phyloP scores from a whole-genome alignment of 2,888 invertebrate genomes.

The Drosophila glabriapex region DNA sequence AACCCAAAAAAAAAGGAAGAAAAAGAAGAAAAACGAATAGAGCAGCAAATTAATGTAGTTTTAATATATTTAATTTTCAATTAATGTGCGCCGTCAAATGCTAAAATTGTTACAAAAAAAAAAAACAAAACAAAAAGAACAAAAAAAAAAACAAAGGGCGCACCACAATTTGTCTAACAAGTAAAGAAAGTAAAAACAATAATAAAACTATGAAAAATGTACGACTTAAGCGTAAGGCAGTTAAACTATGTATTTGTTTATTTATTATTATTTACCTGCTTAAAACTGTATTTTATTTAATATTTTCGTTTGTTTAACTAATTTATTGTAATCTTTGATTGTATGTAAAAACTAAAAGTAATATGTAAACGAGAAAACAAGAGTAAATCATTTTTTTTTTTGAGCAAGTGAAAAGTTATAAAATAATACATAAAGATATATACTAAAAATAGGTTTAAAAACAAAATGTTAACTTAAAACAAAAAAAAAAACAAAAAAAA shows the following conservation, averaged over 20 bases:
- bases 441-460: slow-evolving; percentile 54
- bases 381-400: slow-evolving; percentile 36
- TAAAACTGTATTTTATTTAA: slow-evolving; percentile 27
- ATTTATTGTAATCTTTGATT: slow-evolving; percentile 65
- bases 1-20: slow-evolving; percentile 4
- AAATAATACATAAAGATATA: slow-evolving; percentile 47
- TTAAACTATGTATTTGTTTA: slow-evolving; percentile 45
- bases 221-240: slow-evolving; percentile 55
- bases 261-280: slow-evolving; percentile 42
- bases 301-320: slow-evolving; percentile 60
- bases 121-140: neutral
- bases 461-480: slow-evolving; percentile 55
- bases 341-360: slow-evolving; percentile 47
- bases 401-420: slow-evolving; percentile 48
- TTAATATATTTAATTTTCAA: slow-evolving; percentile 40
- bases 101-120: slow-evolving; percentile 32
- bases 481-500: slow-evolving; percentile 18
- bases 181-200: neutral
- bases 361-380: slow-evolving; percentile 26
- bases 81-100: slow-evolving; percentile 28
- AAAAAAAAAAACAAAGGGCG: slow-evolving; percentile 33
- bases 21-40: slow-evolving; percentile 7
- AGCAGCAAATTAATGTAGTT: slow-evolving; percentile 39
- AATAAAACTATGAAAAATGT: slow-evolving; percentile 32
- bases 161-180: slow-evolving; percentile 62